phyloP scores from a whole-genome alignment of 2,113 vertebrate genomes.

The Triplophysa tibetana region DNA sequence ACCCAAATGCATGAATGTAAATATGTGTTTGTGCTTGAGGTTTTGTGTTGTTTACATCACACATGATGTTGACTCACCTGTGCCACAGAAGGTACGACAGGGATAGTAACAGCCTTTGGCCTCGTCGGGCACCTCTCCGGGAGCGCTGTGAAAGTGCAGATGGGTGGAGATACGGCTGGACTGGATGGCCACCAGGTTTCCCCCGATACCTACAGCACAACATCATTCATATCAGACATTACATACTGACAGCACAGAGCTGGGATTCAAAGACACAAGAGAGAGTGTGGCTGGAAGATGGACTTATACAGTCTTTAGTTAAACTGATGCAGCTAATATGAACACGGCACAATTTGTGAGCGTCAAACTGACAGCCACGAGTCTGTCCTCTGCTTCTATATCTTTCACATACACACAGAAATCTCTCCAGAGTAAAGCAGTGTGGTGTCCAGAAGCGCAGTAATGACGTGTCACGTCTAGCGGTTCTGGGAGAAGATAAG shows the following conservation, averaged over 20 bases:
- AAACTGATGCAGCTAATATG: constrained; percentile 6
- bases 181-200: constrained; percentile 97
- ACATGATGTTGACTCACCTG: constrained; percentile 72
- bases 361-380: constrained; percentile 22
- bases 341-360: background rate
- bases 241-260: constrained; percentile 8
- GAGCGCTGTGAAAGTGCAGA: constrained; percentile 88
- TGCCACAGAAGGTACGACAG: constrained; percentile 87
- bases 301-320: background rate
- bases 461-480: constrained; percentile 29
- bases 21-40: too few species aligned
- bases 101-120: constrained; percentile 89
- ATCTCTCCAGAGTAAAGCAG: background rate
- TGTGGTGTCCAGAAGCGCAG: constrained; percentile 40
- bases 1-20: too few species aligned
- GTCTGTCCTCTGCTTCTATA: background rate
- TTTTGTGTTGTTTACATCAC: background rate
- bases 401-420: background rate
- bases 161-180: constrained; percentile 96
- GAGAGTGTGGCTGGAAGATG: background rate
- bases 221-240: background rate
- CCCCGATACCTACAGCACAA: constrained; percentile 85
- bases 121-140: constrained; percentile 90
- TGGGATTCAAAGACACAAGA: background rate
- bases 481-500: constrained; percentile 29